phyloP scores from a whole-genome alignment of 2,888 invertebrate species.

The Hydriomena furcata region DNA sequence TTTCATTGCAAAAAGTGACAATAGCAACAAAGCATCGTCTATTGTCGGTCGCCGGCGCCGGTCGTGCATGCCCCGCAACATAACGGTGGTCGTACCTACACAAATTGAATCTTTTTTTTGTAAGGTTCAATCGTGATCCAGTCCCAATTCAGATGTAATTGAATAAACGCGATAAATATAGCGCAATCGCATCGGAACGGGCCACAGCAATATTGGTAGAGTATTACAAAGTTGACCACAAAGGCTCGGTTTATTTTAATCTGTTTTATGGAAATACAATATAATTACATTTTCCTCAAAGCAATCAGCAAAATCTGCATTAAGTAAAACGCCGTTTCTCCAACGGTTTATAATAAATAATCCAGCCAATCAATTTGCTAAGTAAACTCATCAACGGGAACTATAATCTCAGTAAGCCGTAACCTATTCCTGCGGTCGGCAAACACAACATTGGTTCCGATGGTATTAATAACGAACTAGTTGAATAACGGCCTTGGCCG shows the following conservation, averaged over 20 bases:
- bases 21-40: constrained; percentile 50
- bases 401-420: constrained; percentile 9
- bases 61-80: constrained; percentile 61
- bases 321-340: constrained; percentile 8
- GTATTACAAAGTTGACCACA: neutral
- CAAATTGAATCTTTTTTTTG: constrained; percentile 73
- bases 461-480: constrained; percentile 26
- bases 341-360: constrained; percentile 11
- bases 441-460: constrained; percentile 20
- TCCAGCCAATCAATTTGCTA: constrained; percentile 22
- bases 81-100: constrained; percentile 69
- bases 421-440: constrained; percentile 23
- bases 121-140: constrained; percentile 56
- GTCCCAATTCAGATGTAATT: constrained; percentile 67
- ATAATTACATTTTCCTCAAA: neutral
- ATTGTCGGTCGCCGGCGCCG: constrained; percentile 49
- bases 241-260: too few relatives aligned
- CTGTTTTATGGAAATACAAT: neutral
- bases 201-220: neutral
- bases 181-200: constrained; percentile 3
- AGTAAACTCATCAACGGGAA: constrained; percentile 28
- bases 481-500: constrained; percentile 71
- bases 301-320: constrained; percentile 1
- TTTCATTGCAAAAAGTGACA: constrained; percentile 72
- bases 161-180: constrained; percentile 48